Evolutionary conservation across 2,113 vertebrate species (phyloP).

Genomic region (Nothobranchius kuhntae): DNA sequence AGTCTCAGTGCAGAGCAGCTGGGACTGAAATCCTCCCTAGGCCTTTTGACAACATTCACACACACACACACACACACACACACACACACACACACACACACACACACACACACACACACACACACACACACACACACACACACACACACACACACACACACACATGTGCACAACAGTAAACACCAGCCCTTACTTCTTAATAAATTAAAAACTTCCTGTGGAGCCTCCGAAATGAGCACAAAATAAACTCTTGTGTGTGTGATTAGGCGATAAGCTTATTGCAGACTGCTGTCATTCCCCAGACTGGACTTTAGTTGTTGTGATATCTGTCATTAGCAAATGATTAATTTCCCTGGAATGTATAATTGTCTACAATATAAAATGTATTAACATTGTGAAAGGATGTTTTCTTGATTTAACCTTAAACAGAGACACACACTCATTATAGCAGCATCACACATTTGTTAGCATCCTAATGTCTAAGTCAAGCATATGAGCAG

Average conservation of each 20-base stretch:
- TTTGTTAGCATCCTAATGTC: background rate
- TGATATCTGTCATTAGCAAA: no score
- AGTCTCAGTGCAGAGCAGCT: slow-evolving; percentile 68
- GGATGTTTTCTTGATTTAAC: background rate
- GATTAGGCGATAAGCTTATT: background rate
- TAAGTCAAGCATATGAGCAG: background rate
- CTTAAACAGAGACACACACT: background rate
- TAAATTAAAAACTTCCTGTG: slow-evolving; percentile 52
- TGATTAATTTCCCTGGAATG: background rate
- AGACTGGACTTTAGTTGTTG: background rate
- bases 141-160: background rate
- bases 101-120: slow-evolving; percentile 3
- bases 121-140: background rate
- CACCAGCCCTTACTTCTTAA: slow-evolving; percentile 29
- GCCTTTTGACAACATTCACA: slow-evolving; percentile 54
- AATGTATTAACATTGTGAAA: no score
- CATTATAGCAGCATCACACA: background rate
- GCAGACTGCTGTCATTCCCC: background rate
- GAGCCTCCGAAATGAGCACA: slow-evolving; percentile 24
- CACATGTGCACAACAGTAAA: background rate
- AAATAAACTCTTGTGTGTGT: background rate
- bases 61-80: slow-evolving; percentile 2
- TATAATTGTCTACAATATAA: background rate
- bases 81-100: no score
- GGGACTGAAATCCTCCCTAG: slow-evolving; percentile 68